A percentile compares a stretch with the other conserved stretches of the same genome.
Evolutionary conservation across 2,888 invertebrate genomes (phyloP).

Genomic region (Calameuta idolon): DNA sequence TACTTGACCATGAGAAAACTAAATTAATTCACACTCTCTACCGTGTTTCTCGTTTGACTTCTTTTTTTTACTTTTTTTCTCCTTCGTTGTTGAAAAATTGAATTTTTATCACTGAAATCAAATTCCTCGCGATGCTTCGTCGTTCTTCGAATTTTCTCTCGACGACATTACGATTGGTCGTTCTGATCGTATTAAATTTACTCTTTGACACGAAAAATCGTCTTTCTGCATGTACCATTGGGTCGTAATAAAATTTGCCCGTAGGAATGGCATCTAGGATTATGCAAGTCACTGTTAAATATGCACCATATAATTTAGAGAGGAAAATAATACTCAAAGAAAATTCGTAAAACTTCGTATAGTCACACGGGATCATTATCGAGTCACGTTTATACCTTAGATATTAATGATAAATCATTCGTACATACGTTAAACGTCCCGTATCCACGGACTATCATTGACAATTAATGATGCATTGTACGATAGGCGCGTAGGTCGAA

Average conservation of each 20-base stretch:
- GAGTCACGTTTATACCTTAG: background rate
- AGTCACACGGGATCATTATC: background rate
- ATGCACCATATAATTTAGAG: background rate
- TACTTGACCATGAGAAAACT: background rate
- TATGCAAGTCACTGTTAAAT: background rate
- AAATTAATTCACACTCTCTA: background rate
- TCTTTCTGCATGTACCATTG: background rate
- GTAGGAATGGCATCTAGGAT: background rate
- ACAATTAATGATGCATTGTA: constrained; percentile 5
- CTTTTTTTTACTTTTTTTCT: background rate
- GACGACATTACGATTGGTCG: background rate
- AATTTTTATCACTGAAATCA: background rate
- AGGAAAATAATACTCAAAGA: background rate
- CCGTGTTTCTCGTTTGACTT: background rate
- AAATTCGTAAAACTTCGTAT: background rate
- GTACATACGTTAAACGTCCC: constrained; percentile 10
- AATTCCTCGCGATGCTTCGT: background rate
- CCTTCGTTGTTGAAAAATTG: background rate
- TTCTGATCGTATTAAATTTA: background rate
- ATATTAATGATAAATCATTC: constrained; percentile 5
- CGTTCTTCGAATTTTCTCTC: background rate
- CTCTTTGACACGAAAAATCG: background rate
- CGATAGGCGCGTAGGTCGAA: background rate
- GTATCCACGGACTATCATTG: constrained; percentile 13
- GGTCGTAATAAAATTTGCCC: background rate